phyloP scores from a whole-genome alignment of 2,113 vertebrate species.

The Verasper variegatus region DNA sequence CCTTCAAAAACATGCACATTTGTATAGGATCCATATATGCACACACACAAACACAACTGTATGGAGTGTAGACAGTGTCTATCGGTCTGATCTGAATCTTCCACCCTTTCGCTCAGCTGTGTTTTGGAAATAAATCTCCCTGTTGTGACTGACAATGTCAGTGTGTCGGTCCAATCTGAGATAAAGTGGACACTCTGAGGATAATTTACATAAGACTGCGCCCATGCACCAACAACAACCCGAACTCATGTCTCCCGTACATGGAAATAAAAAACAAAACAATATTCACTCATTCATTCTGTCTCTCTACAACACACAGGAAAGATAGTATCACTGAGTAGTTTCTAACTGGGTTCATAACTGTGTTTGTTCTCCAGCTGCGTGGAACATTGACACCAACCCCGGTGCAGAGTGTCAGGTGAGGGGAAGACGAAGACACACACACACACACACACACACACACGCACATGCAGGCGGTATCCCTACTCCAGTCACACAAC shows the following conservation, averaged over 20 bases:
- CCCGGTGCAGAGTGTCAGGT: constrained; percentile 52
- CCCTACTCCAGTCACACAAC: constrained; percentile 38
- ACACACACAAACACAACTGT: constrained; percentile 6
- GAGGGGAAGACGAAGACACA: not conserved
- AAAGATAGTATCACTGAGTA: not conserved
- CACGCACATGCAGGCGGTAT: not conserved
- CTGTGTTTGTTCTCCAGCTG: constrained; percentile 49
- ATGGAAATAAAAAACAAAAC: too few species aligned
- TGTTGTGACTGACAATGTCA: constrained; percentile 71
- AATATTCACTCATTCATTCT: not conserved
- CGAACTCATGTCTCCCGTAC: not conserved
- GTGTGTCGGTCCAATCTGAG: constrained; percentile 15
- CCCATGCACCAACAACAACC: not conserved
- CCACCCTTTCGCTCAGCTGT: constrained; percentile 49
- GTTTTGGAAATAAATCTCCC: constrained; percentile 77
- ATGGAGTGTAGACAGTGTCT: not conserved
- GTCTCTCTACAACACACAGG: not conserved
- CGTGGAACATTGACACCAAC: constrained; percentile 45
- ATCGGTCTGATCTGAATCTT: constrained; percentile 46
- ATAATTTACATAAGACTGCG: constrained; percentile 18
- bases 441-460: constrained; percentile 14
- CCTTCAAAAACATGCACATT: not conserved
- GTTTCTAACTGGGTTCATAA: not conserved
- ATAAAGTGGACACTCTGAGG: constrained; percentile 25
- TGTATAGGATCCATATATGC: not conserved